Base-by-base conservation (phyloP, 2,113 vertebrate species). In the Misgurnus mizolepis region DNA sequence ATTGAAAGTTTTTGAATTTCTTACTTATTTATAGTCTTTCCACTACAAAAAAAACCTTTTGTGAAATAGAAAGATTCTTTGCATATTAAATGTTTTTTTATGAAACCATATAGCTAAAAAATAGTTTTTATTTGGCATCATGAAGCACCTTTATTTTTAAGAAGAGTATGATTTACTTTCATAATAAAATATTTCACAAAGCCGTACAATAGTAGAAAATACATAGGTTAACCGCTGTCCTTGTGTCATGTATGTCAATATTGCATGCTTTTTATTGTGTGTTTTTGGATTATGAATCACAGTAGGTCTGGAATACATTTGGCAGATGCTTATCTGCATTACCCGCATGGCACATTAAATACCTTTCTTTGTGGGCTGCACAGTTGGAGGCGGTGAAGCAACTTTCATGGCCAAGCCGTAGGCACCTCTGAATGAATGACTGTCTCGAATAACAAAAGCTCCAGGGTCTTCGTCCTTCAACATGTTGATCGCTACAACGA, bases 321-420 rank as follows among this genome's bases (percentile, higher is more conserved):
- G 40, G 47, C 58, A 60, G 34, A 56, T 22, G 22, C 66, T 50
- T 15, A 22, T 56, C 68, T 80, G 62, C 49, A 75, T 69, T 27
- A 53, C 34, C 27, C 34, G 4, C 14, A 50, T 45, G 61, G 14
- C 49, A 8, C 47, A 55, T 74, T 40, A 80, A 55, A 60, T 93
- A 99, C 97, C 96, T 96, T 98, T 99, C 87, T 99, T 99, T 89
- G 82, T 96, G 84, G 94, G 95, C 85, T 97, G 96, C 79, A 92
- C 88, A 0, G 94, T 93, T 8, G 97, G 95, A 34, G 97, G 97
- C 0, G 97, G 96, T 1, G 94, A 96, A 11, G 96, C 95, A 39
- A 99, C 97, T 86, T 99, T 99, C 96, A 99, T 97, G 50, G 97
- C 97, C 12, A 99, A 86, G 67, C 97, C 97, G 0, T 98, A 99